Percentiles rank a stretch among this genome's conserved stretches.
These are phyloP conservation scores for Cyclophora albipunctata DNA, from an alignment of 2,888 invertebrate genomes.

Conservation along the genomic window DNA sequence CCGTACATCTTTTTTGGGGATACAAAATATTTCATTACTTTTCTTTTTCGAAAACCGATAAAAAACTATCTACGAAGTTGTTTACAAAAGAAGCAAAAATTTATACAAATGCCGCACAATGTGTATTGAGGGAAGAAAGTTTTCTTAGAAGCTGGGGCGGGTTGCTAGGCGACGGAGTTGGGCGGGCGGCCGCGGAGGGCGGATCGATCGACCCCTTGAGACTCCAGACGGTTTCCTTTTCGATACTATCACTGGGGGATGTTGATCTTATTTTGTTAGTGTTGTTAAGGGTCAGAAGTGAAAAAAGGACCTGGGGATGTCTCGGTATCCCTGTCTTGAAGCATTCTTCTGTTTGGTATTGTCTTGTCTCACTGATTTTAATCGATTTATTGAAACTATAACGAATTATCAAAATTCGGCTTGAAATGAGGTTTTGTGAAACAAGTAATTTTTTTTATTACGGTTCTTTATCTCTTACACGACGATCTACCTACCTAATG, in stretches of 20 bases:
- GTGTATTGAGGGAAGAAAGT: slow-evolving; percentile 23
- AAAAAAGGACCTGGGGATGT: background rate
- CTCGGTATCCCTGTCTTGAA: no score
- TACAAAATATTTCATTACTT: no score
- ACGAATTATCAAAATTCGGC: background rate
- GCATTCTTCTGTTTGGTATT: background rate
- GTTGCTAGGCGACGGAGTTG: slow-evolving; percentile 68
- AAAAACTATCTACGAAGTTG: no score
- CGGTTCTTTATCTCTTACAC: no score
- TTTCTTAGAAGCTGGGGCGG: slow-evolving; percentile 30
- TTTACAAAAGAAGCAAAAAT: no score
- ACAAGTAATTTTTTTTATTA: no score
- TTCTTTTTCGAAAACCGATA: no score
- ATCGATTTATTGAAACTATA: background rate
- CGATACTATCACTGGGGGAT: slow-evolving; percentile 8
- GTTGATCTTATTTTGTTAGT: background rate
- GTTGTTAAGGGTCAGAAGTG: background rate
- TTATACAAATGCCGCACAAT: background rate
- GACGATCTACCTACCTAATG: no score
- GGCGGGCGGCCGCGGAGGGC: slow-evolving; percentile 68
- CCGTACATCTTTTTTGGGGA: no score
- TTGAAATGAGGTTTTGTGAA: no score
- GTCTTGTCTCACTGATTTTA: background rate
- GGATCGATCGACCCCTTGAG: slow-evolving; percentile 80
- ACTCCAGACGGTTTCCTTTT: slow-evolving; percentile 27